Evolutionary conservation across 2,797 vertebrate species (phyloP), one percentile per base, ranked within the genome.

Genomic region (Euthynnus affinis): DNA sequence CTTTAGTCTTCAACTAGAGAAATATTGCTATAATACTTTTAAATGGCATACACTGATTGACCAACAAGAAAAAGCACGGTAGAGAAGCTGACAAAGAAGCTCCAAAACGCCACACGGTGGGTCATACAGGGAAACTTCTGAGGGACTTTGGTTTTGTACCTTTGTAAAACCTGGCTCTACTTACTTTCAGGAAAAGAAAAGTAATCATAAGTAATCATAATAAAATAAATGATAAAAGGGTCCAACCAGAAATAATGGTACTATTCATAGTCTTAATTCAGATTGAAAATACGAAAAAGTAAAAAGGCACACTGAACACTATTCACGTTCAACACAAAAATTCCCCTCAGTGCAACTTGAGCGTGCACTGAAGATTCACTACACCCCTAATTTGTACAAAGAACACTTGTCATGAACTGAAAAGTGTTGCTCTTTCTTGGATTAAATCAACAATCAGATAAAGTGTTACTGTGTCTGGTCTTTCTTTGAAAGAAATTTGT

Each of bases 1-100:
- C 91, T 93, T 95, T 93, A 89, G 89, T 94, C 91, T 96, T 92
- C 84, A 93, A 90, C 94, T 95, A 95, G 91, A 95, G 94, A 95
- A 96, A 96, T 99, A 99, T 99, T 99, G 98, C 98, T 99, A 95
- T 96, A 96, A 98, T 98, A 98, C 96, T 96, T 96, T 89, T 93
- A 93, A 94, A 95, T 92, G 92, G 95, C 94, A 94, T 94, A 95
- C 94, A 95, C 92, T 89, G 93, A 93, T 93, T 84, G 90, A 95
- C 91, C 89, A 88, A 91, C 65, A 66, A 90, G 77, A 22, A 81
- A 78, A 88, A 94, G 84, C 88, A 93, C 48, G 57, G 87, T 89
- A 84, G 87, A 92, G 84, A 92, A 92, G 91, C 90, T 87, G 86
- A 92, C 80, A 70, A 76, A 91, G 86, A 94, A 94, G 91, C 90